Base-by-base conservation (phyloP, 1,140 invertebrate species). In the Carposina sasakii region DNA sequence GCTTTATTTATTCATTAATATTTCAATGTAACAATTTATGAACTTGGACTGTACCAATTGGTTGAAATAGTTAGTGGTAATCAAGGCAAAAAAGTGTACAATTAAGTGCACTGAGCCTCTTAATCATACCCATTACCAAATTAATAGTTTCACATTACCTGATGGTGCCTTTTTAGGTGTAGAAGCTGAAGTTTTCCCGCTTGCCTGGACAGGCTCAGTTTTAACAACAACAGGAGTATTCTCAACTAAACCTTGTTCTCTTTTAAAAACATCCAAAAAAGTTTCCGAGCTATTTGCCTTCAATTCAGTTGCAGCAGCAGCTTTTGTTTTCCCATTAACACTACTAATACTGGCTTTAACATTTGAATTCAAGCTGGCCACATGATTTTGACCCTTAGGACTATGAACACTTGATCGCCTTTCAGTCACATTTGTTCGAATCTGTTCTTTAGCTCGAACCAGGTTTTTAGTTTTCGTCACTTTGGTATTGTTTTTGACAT, bases 241-340 rank as follows among this genome's bases (percentile, higher is more conserved):
- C 17, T 76, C 79, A 44, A 63, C 59, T 15, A 83, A 30, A 15
- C 76, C 71, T 54, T 83, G 79, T 54, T 83, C 79, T 54, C 79
- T 71, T 45, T 84, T 84, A 55, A 79, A 84, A 5, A 84, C 79
- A 77, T 84, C 79, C 30, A 84, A 56, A 54, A 81, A 84, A 30
- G 77, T 84, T 58, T 84, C 77, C 5, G 54, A 43, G 17, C 55
- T 61, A 15, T 52, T 48, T 31, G 42, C 36, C 30, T 69, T 73
- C 22, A 45, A 12, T 19, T 22, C 48, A 15, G 60, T 57, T 26
- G 59, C 45, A 17, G 58, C 34, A 39, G 73, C 74, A n/a, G 48
- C 62, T 69, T 62, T 67, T 21, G 19, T 39, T 34, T 54, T 78
- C 42, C 54, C 36, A 57, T 61, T 76, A 69, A 47, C 60, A 68